Evolutionary conservation across 2,888 invertebrate species (phyloP).

Genomic region (Nezara viridula): DNA sequence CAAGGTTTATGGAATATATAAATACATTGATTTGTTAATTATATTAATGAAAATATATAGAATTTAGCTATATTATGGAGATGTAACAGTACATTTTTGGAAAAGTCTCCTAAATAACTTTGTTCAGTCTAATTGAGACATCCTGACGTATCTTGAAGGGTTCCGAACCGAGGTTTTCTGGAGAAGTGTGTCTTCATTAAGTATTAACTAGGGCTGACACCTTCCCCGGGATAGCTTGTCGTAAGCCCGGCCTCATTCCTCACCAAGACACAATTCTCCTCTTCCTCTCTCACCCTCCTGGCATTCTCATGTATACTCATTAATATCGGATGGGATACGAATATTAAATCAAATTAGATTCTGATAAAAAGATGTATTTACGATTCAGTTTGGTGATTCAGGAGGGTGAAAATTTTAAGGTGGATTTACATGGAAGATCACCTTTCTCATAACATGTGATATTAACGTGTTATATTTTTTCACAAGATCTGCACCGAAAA

Average conservation of each 20-base stretch:
- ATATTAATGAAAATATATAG: too few species aligned
- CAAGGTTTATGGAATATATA: too few species aligned
- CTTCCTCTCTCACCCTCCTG: not conserved
- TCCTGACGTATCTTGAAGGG: not conserved
- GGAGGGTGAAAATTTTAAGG: too few species aligned
- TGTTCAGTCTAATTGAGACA: not conserved
- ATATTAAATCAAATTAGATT: not conserved
- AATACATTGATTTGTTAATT: too few species aligned
- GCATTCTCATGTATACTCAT: not conserved
- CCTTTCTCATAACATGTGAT: too few species aligned
- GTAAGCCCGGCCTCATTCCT: not conserved
- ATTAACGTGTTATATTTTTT: too few species aligned
- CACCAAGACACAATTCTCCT: not conserved
- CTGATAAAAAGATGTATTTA: not conserved
- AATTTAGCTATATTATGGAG: too few species aligned
- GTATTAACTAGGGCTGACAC: slow-evolving; percentile 12
- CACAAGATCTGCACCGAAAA: too few species aligned
- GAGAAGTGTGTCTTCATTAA: slow-evolving; percentile 3
- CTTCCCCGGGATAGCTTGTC: not conserved
- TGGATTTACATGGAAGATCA: too few species aligned
- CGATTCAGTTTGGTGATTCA: too few species aligned
- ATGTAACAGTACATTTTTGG: too few species aligned
- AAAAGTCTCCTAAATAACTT: not conserved
- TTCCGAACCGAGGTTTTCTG: not conserved
- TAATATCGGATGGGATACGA: not conserved